Evolutionary conservation across 2,113 vertebrate species (phyloP).

Genomic region (Trogon surrucura): DNA sequence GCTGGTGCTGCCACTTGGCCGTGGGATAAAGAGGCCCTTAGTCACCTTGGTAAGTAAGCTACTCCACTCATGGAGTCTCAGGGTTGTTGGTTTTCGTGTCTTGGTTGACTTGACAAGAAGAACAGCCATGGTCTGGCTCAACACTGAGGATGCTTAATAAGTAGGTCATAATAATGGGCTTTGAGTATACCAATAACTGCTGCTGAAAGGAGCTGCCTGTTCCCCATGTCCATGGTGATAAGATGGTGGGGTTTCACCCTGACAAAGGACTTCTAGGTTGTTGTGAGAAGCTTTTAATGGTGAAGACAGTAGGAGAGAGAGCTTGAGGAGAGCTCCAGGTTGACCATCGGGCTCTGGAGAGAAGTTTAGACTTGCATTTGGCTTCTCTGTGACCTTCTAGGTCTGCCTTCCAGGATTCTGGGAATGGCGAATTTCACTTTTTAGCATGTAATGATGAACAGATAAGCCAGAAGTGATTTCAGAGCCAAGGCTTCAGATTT

Average conservation of each 20-base stretch:
- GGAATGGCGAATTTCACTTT: background rate
- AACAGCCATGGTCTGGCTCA: background rate
- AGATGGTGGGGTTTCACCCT: background rate
- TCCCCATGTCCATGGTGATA: rapidly evolving
- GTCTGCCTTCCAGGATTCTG: background rate
- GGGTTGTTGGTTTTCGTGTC: background rate
- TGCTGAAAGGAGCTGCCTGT: background rate
- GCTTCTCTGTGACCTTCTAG: background rate
- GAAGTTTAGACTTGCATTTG: background rate
- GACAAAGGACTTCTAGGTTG: background rate
- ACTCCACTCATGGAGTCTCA: background rate
- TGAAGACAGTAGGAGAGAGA: background rate
- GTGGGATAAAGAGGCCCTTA: conserved; percentile 95
- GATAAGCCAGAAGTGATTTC: background rate
- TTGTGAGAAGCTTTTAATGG: background rate
- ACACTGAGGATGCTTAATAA: background rate
- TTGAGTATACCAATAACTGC: background rate
- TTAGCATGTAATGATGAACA: background rate
- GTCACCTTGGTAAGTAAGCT: conserved; percentile 81
- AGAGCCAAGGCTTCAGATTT: background rate
- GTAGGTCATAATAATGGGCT: background rate
- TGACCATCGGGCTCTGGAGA: background rate
- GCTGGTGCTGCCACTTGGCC: conserved; percentile 97
- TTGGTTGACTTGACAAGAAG: background rate
- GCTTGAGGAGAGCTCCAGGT: background rate